Base-by-base conservation (phyloP, 2,797 vertebrate genomes). In the Acrocephalus scirpaceus region DNA sequence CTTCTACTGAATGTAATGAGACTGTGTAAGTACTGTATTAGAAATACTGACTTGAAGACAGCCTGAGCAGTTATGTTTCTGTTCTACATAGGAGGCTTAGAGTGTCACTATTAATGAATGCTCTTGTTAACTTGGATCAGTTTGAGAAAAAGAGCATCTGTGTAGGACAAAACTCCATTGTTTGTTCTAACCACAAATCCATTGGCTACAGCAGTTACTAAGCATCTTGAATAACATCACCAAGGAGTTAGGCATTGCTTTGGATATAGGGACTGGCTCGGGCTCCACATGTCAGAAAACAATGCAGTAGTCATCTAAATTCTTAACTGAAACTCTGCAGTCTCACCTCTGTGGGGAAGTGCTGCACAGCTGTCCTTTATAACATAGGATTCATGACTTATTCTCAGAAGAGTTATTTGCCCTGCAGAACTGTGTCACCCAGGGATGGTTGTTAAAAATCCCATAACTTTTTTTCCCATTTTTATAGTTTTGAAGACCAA, bases 111-210 rank as follows among this genome's bases (percentile, higher is more conserved):
- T 70, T 81, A 89, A 85, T 54, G 53, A 92, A 75, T 70, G 53
- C 32, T 60, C n/a, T 71, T 64, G 42, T 71, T 64, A 64, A 71
- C 50, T 78, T 86, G 84, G 50, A 78, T 64, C 57, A 22, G 36
- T 50, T 78, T 50, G 66, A 56, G 74, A 56, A 78, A 86, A 78
- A 64, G 58, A 95, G 75, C 67, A 92, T 95, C 89, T 92, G 69
- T 70, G 74, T 50, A 85, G 61, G 57, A 96, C 89, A 95, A 93
- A 96, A 80, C 32, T 15, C 34, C 51, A 74, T 95, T 96, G 92
- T 96, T 60, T 89, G 15, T 89, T 60, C 71, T 93, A 90, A 95
- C 91, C 91, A 74, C 85, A 94, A 65, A 83, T 61, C 67, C 53
- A 51, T 78, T 93, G 25, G 84, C 89, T 85, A 57, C 69, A 86